Percentiles rank a stretch among this genome's conserved stretches.
These are phyloP conservation scores for Diabrotica undecimpunctata DNA, from an alignment of 1,140 invertebrate species.

Conservation along the genomic window DNA sequence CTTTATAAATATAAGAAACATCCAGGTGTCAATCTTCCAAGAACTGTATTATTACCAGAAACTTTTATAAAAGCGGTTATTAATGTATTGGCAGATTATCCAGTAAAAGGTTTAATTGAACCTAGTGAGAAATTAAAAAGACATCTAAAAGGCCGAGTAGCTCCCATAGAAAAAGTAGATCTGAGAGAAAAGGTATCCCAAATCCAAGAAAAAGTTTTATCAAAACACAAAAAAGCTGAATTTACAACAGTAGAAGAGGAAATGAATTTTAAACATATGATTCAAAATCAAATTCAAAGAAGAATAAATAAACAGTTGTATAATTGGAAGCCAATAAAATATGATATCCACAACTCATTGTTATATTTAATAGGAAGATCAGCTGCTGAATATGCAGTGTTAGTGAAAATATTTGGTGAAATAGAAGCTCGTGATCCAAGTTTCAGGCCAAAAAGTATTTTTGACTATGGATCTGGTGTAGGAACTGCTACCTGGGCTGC, in stretches of 20 bases:
- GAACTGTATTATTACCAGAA: conserved; percentile 54
- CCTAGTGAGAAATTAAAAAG: conserved; percentile 55
- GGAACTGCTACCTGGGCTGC: conserved; percentile 82
- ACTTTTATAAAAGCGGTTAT: conserved; percentile 55
- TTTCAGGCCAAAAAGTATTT: conserved; percentile 73
- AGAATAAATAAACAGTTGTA: conserved; percentile 59
- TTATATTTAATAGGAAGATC: conserved; percentile 68
- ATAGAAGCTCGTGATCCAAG: conserved; percentile 59
- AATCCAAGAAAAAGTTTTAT: conserved; percentile 47
- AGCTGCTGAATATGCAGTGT: conserved; percentile 70
- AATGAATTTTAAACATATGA: conserved; percentile 31
- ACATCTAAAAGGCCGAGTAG: conserved; percentile 58
- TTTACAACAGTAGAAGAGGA: conserved; percentile 53
- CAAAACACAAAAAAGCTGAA: conserved; percentile 51
- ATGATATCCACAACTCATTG: conserved; percentile 58
- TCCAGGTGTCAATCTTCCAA: conserved; percentile 59
- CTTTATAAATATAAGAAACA: conserved; percentile 64
- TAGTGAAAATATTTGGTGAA: conserved; percentile 71
- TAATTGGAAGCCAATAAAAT: conserved; percentile 69
- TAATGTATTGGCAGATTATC: conserved; percentile 53
- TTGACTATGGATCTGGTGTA: conserved; percentile 89
- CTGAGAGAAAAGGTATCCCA: conserved; percentile 47
- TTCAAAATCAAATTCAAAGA: conserved; percentile 43
- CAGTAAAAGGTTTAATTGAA: conserved; percentile 51
- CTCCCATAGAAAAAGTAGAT: conserved; percentile 59